phyloP scores from a whole-genome alignment of 2,888 invertebrate species.

The Ommatoiulus sabulosus region DNA sequence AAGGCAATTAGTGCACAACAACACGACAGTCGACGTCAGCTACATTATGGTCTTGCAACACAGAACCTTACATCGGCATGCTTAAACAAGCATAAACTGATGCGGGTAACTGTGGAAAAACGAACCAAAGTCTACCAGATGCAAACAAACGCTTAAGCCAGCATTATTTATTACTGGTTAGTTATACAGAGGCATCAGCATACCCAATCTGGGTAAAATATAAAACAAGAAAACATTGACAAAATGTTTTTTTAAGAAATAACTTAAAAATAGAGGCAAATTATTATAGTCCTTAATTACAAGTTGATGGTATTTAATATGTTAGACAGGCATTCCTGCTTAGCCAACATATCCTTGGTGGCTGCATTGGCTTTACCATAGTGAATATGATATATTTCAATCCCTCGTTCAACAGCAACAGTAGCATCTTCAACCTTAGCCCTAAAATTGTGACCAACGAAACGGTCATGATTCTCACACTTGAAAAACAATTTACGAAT shows the following conservation, averaged over 20 bases:
- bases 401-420: background rate
- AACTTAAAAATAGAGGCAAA: background rate
- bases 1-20: too few relatives aligned
- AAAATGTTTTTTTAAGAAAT: background rate
- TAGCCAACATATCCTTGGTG: background rate
- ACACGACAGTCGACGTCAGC: too few relatives aligned
- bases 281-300: background rate
- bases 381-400: background rate
- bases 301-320: background rate
- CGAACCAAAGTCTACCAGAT: background rate
- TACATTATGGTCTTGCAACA: too few relatives aligned
- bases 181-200: background rate
- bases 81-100: too few relatives aligned
- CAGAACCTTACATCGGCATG: too few relatives aligned
- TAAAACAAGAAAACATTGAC: background rate
- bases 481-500: background rate
- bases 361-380: background rate
- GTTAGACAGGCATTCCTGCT: background rate
- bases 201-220: background rate
- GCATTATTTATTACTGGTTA: constrained; percentile 29
- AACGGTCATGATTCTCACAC: background rate
- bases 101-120: background rate
- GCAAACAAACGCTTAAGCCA: background rate
- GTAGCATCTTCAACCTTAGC: constrained; percentile 24
- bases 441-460: background rate